Base-by-base conservation (phyloP, 2,797 vertebrate species). In the Pseudomugil gertrudae region DNA sequence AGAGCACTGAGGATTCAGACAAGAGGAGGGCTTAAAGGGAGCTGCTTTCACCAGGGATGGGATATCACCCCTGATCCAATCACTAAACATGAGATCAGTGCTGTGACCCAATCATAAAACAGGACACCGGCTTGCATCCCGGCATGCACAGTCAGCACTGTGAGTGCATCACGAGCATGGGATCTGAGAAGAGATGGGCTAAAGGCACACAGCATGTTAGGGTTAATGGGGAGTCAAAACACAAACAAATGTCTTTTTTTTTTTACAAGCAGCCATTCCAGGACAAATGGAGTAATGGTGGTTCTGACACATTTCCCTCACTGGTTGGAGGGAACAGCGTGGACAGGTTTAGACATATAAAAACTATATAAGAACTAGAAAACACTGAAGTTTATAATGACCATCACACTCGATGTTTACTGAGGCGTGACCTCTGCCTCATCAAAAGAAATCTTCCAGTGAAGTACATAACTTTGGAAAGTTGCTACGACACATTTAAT, bases 51-150 rank as follows among this genome's bases (percentile, higher is more conserved):
- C 69, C 79, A 33, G 54, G 54, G 66, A 72, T 7, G 19, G 69
- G 67, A 67, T 69, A 74, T 80, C 79, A 83, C 47, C 81, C 56
- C 75, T 72, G 78, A 87, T 83, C 79, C 79, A 85, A 68, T 79
- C 84, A 54, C 69, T 67, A 55, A 76, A 83, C 77, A 85, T 59
- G 69, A 84, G 86, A 82, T 87, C 81, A 77, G 80, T 24, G 76
- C 75, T 65, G 76, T 4, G 80, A 81, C 73, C 79, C 87, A 87
- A 84, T 86, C 88, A 70, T 50, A 82, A 89, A 87, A 62, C 84
- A 74, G 84, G 87, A 87, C 84, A 87, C 24, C 64, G 8, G 79
- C 61, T 26, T 29, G 35, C 75, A 61, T 87, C 81, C 86, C 79
- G 59, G 70, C 74, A 66, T 80, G 87, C 74, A 65, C 35, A 36